Evolutionary conservation across 2,888 invertebrate species (phyloP), one percentile per base, ranked within the genome.

Genomic region (Eilema griseolum): DNA sequence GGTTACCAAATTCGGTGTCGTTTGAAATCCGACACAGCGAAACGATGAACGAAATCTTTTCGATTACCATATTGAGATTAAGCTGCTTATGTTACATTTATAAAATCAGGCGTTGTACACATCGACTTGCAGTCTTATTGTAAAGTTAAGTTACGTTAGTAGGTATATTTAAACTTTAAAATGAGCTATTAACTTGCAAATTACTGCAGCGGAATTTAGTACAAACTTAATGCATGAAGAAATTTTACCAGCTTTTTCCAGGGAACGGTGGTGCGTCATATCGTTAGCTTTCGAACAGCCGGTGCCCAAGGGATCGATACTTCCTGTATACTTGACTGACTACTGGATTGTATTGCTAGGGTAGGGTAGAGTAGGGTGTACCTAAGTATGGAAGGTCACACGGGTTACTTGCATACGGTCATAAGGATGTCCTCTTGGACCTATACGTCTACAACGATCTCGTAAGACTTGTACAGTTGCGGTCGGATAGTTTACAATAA

Each of bases 21-120:
- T 75, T 76, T 78, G 83, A 80, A 71, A 82, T 78, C 75, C 61
- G 70, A 81, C 52, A 73, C 63, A 41, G 28, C 24, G 52, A 72
- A 75, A 65, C 61, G 72, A 68, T 72, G 28, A 80, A 75, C 72
- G 75, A 71, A 81, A 74, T 82, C 78, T 80, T 80, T 70, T 69
- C 63, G 66, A 64, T 76, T 74, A 66, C 75, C 83, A 78, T 80
- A 75, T 75, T 75, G 68, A 61, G 70, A 68, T 73, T 76, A 75
- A 68, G 69, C 70, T 73, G 71, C 70, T 72, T 66, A 80, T 62
- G 76, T 81, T 75, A 75, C 73, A 69, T 73, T 72, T 82, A 81
- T 74, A 69, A 69, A 56, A 68, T 67, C 73, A 73, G 70, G 31
- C 26, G 28, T 74, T 74, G 77, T 80, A 74, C 71, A 28, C 23